phyloP scores from a whole-genome alignment of 1,140 invertebrate species.

The Anagrus nilaparvatae region DNA sequence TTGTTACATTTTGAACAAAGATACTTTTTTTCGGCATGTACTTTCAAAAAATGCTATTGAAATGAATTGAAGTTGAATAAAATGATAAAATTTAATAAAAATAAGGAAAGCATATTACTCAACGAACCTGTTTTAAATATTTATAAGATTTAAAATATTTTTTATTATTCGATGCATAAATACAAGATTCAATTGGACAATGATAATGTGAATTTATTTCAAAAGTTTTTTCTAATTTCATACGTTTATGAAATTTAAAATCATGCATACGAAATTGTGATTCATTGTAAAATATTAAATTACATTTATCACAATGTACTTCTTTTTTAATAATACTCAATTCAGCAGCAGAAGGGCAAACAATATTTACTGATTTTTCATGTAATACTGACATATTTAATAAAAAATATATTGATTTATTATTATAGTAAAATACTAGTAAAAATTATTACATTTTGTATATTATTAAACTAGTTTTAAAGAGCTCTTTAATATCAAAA shows the following conservation, averaged over 20 bases:
- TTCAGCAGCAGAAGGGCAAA: constrained; percentile 35
- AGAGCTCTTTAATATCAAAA: too few species aligned
- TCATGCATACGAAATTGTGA: constrained; percentile 34
- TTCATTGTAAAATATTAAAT: constrained; percentile 32
- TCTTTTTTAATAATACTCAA: constrained; percentile 35
- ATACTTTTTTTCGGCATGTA: constrained; percentile 47
- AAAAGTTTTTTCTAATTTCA: constrained; percentile 27
- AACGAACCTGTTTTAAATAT: constrained; percentile 39
- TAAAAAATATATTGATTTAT: constrained; percentile 4
- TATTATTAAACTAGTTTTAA: too few species aligned
- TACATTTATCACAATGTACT: constrained; percentile 34
- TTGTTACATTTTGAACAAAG: constrained; percentile 45
- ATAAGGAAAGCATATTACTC: not conserved
- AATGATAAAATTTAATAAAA: constrained; percentile 1
- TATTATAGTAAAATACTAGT: too few species aligned
- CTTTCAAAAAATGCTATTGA: constrained; percentile 51
- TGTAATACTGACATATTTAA: constrained; percentile 14
- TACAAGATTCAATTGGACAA: constrained; percentile 35
- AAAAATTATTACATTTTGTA: too few species aligned
- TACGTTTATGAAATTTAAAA: constrained; percentile 34
- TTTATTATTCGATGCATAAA: constrained; percentile 31
- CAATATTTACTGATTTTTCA: constrained; percentile 21
- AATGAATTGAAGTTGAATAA: constrained; percentile 7
- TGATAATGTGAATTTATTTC: constrained; percentile 33
- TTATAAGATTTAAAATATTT: constrained; percentile 37